Conservation (phyloP, 1,140 invertebrate genomes). For the Aphis craccivora region DNA sequence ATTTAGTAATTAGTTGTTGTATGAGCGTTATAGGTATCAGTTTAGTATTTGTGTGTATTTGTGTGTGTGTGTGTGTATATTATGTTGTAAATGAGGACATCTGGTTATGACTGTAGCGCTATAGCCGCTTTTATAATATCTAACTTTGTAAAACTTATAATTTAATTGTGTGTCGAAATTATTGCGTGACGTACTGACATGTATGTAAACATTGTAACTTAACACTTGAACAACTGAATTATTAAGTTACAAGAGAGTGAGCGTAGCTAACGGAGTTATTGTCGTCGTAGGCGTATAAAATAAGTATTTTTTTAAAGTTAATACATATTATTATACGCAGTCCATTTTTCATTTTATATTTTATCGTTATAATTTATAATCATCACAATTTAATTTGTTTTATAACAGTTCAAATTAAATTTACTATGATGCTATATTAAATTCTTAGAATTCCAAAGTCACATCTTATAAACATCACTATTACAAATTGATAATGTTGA, state of each 20-base stretch:
- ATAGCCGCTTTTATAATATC: neutral
- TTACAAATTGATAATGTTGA: neutral
- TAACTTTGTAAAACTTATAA: conserved; percentile 18
- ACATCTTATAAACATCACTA: neutral
- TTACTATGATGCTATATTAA: no score
- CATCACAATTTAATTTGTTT: neutral
- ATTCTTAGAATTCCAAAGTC: neutral
- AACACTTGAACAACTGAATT: neutral
- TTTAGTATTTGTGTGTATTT: neutral
- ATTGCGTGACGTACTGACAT: neutral
- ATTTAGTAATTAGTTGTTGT: neutral
- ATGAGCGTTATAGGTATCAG: neutral
- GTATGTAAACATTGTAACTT: neutral
- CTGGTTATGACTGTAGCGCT: neutral
- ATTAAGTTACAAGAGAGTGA: neutral
- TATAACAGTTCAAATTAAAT: neutral
- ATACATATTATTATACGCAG: no score
- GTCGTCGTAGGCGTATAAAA: neutral
- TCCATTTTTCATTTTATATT: neutral
- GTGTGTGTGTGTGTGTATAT: no score
- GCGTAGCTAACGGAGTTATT: no score
- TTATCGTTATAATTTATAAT: neutral
- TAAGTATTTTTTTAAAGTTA: neutral
- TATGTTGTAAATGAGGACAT: neutral
- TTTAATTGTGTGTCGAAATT: neutral